Evolutionary conservation across 2,888 invertebrate genomes (phyloP).

Genomic region (Campoletis raptor): DNA sequence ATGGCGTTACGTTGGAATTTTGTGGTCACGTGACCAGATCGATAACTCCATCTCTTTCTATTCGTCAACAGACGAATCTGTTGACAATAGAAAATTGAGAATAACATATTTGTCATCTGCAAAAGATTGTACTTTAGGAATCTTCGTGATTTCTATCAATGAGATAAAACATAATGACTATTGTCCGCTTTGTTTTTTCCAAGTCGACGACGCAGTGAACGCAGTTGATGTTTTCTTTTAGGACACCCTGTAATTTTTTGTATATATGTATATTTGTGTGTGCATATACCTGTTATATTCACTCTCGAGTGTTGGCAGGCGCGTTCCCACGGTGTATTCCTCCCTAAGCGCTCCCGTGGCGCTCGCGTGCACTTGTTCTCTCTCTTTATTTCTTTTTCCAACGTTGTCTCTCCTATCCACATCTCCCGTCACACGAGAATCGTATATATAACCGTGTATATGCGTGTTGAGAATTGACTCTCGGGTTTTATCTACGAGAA

Average conservation of each 20-base stretch:
- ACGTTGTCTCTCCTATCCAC: slow-evolving; percentile 24
- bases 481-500: slow-evolving; percentile 30
- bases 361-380: slow-evolving; percentile 62
- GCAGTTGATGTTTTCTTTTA: background rate
- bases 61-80: background rate
- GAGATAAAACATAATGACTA: background rate
- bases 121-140: background rate
- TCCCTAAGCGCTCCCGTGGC: slow-evolving; percentile 61
- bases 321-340: slow-evolving; percentile 74
- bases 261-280: background rate
- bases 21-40: background rate
- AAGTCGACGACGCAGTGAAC: background rate
- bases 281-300: slow-evolving; percentile 60
- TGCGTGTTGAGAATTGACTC: slow-evolving; percentile 61
- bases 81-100: background rate
- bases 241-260: slow-evolving; percentile 14
- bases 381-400: slow-evolving; percentile 55
- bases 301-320: slow-evolving; percentile 48
- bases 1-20: background rate
- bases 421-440: slow-evolving; percentile 57
- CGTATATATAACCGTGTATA: background rate
- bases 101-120: background rate
- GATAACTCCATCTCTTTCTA: background rate
- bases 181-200: background rate
- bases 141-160: background rate